Conservation (phyloP, 2,888 invertebrate species). For the Agrochola lota region DNA sequence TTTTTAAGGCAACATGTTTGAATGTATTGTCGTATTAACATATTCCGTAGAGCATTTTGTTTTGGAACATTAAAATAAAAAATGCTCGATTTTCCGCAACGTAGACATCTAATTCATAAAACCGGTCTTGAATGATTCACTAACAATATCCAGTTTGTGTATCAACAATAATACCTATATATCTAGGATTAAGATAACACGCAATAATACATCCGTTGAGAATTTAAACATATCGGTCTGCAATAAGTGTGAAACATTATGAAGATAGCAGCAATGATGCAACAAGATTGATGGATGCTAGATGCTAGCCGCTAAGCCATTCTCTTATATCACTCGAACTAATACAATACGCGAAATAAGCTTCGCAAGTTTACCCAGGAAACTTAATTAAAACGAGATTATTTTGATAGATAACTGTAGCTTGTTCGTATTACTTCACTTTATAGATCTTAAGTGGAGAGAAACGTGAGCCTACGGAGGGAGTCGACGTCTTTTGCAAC, state of each 20-base stretch:
- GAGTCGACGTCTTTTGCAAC: slow-evolving; percentile 33
- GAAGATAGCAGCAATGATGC: slow-evolving; percentile 55
- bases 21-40: too few species aligned
- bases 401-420: slow-evolving; percentile 27
- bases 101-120: slow-evolving; percentile 25
- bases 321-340: slow-evolving; percentile 59
- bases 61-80: slow-evolving; percentile 2
- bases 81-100: slow-evolving; percentile 15
- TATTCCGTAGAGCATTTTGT: background rate
- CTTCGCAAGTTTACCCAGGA: slow-evolving; percentile 22
- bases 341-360: slow-evolving; percentile 49
- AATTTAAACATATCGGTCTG: slow-evolving; percentile 47
- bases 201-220: slow-evolving; percentile 46
- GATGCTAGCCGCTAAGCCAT: slow-evolving; percentile 10
- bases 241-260: slow-evolving; percentile 66
- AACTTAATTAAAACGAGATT: slow-evolving; percentile 50
- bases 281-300: slow-evolving; percentile 47
- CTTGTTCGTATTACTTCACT: slow-evolving; percentile 27
- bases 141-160: slow-evolving; percentile 28
- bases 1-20: background rate
- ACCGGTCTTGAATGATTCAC: slow-evolving; percentile 49
- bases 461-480: slow-evolving; percentile 20
- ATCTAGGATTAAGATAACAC: slow-evolving; percentile 28
- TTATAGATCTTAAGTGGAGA: slow-evolving; percentile 27
- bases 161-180: slow-evolving; percentile 18